phyloP scores from a whole-genome alignment of 2,888 invertebrate genomes.

The Dastarcus helophoroides region DNA sequence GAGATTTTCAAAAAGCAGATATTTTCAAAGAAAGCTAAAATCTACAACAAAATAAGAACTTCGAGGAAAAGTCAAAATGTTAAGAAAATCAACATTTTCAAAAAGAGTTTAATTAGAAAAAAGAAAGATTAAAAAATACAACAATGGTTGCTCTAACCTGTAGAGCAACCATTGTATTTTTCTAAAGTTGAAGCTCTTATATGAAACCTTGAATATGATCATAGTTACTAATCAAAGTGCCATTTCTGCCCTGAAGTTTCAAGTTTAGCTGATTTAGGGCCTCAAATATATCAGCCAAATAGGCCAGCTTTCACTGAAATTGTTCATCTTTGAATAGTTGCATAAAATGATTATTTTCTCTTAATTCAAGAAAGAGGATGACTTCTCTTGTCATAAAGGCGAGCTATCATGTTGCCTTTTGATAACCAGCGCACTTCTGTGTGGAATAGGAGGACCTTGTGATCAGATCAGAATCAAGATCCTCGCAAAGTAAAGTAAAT shows the following conservation, averaged over 20 bases:
- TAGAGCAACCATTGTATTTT: too few species aligned
- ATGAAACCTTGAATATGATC: slow-evolving; percentile 8
- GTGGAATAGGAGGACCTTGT: slow-evolving; percentile 6
- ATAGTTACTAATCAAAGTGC: slow-evolving; percentile 7
- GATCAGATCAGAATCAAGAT: slow-evolving; percentile 7
- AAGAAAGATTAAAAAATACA: too few species aligned
- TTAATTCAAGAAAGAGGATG: slow-evolving; percentile 8
- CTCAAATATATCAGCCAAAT: slow-evolving; percentile 10
- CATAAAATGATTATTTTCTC: slow-evolving; percentile 5
- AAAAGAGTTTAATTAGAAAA: too few species aligned
- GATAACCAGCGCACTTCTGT: slow-evolving; percentile 8
- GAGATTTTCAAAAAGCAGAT: too few species aligned
- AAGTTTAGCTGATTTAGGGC: slow-evolving; percentile 9
- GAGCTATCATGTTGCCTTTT: slow-evolving; percentile 9
- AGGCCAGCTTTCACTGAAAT: slow-evolving; percentile 6
- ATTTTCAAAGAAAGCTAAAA: too few species aligned
- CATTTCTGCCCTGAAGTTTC: slow-evolving; percentile 6
- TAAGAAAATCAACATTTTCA: too few species aligned
- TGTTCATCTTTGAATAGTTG: slow-evolving; percentile 5
- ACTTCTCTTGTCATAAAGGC: slow-evolving; percentile 8
- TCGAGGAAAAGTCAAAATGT: too few species aligned
- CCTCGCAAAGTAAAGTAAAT: slow-evolving; percentile 7
- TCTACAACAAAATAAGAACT: too few species aligned
- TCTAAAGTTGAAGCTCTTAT: slow-evolving; percentile 7
- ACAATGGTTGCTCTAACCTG: too few species aligned